Percentiles rank a stretch among this genome's conserved stretches.
Conservation (phyloP, 2,797 vertebrate species). For the Pitangus sulphuratus region DNA sequence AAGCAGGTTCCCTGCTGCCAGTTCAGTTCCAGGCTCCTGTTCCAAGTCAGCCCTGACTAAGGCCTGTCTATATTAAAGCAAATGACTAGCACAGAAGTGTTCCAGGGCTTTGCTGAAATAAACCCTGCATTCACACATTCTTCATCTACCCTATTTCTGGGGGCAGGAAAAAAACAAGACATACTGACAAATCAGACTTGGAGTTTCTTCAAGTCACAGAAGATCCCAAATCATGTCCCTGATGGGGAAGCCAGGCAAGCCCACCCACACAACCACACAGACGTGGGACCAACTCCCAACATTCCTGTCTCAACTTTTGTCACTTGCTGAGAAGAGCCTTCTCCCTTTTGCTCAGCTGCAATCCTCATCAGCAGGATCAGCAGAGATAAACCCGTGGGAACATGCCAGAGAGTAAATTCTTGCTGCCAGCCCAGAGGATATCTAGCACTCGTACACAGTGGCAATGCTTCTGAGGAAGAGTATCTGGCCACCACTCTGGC, state of each 20-base stretch:
- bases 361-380: background rate
- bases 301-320: background rate
- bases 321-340: background rate
- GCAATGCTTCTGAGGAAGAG: background rate
- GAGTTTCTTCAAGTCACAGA: background rate
- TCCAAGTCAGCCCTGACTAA: background rate
- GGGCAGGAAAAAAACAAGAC: background rate
- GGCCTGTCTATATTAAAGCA: background rate
- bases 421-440: fast-evolving
- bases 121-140: background rate
- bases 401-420: background rate
- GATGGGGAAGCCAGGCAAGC: background rate
- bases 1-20: background rate
- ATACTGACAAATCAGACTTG: background rate
- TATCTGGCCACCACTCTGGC: background rate
- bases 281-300: background rate
- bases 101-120: background rate
- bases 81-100: background rate
- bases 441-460: background rate
- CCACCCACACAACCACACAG: fast-evolving
- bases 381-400: background rate
- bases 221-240: background rate
- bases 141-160: background rate
- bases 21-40: background rate
- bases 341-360: background rate